Base-by-base conservation (phyloP, 2,888 invertebrate genomes). In the Euphydryas editha region DNA sequence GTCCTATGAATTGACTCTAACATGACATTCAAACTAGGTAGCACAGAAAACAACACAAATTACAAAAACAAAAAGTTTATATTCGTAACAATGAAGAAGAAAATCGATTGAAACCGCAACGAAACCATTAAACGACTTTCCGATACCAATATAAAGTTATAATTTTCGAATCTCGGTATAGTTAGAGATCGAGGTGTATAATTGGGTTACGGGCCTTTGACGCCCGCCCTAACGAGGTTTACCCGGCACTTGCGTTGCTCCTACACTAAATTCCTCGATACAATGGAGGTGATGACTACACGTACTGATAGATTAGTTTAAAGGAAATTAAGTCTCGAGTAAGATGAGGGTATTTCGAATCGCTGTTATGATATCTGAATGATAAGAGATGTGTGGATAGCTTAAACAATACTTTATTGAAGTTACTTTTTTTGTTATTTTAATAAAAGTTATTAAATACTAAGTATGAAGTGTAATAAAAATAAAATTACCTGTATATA, bases 131-230 rank as follows among this genome's bases (percentile, higher is more conserved):
- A 21, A 24, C 21, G 46, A 58, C 20, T 58, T 21, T 17, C 51
- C 24, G 24, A 36, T 18, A 56, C 46, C 46, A 5, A 47, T 20
- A 56, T 46, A 46, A 20, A 51, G 39, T 44, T 42, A 44, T 54
- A 51, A 64, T 51, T 49, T 47, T 20, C 36, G 60, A 55, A 39
- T 65, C 62, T 68, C 62, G 56, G 36, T 44, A 54, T 54, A 64
- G 55, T 62, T 62, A 63, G 73, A 54, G 79, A 78, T 80, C 80
- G 79, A 88, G 84, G 87, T 86, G 85, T 84, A 85, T 91, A 92
- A 92, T 92, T 87, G 85, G 87, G 90, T 92, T 90, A 90, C 80
- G 82, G 86, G 86, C 88, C 92, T 91, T 90, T 90, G 92, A 90
- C 90, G 84, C 88, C 86, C 85, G 84, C 80, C 83, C 78, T 92